These are phyloP conservation scores for Augiades crinisus DNA, from an alignment of 2,888 invertebrate genomes.

Conservation along the genomic window DNA sequence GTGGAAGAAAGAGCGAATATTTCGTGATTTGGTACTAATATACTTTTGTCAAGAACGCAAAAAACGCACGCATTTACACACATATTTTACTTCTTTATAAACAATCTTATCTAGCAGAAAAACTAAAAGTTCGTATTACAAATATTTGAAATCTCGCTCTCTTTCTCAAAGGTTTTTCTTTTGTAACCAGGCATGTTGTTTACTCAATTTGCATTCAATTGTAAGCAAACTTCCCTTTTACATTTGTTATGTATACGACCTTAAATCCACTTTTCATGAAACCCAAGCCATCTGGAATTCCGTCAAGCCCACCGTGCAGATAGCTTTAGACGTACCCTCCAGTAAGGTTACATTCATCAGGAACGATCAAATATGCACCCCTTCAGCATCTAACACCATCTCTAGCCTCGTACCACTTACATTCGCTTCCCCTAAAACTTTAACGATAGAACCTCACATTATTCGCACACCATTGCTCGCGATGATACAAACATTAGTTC, in stretches of 20 bases:
- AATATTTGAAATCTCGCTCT: no score
- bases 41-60: no score
- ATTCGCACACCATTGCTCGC: slow-evolving; percentile 22
- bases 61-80: no score
- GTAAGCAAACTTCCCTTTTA: background rate
- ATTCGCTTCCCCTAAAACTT: slow-evolving; percentile 3
- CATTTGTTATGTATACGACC: slow-evolving; percentile 27
- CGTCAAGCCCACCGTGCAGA: slow-evolving; percentile 31
- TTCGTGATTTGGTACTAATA: no score
- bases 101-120: no score
- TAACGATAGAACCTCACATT: background rate
- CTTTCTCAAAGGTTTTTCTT: background rate
- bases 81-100: no score
- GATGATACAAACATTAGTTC: background rate
- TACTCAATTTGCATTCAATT: background rate
- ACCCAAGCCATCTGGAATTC: slow-evolving; percentile 31
- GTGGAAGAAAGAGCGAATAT: no score
- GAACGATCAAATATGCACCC: slow-evolving; percentile 75
- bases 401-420: slow-evolving; percentile 40
- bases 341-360: slow-evolving; percentile 44
- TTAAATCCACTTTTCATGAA: slow-evolving; percentile 35
- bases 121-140: no score
- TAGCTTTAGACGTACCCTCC: slow-evolving; percentile 35
- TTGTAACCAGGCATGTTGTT: no score
- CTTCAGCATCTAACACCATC: slow-evolving; percentile 56